Evolutionary conservation across 2,888 invertebrate genomes (phyloP), one percentile per base, ranked within the genome.

Genomic region (Merodon equestris): DNA sequence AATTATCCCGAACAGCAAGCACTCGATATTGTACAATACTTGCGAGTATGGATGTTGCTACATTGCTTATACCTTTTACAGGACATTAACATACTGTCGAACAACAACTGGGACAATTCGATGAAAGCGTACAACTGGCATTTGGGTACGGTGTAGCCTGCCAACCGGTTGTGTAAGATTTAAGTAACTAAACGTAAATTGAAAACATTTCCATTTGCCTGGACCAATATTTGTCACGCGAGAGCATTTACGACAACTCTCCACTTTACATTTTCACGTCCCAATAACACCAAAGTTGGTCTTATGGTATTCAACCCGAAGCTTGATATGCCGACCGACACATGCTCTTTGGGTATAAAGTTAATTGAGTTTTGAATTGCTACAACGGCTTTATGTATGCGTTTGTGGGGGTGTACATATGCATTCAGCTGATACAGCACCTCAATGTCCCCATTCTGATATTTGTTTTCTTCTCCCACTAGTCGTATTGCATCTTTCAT

Each of bases 291-390:
- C 9, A 36, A 9, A 67, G 71, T 53, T 50, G 73, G 73, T 72
- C 66, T 67, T 7, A 27, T 27, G 27, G 2, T 27, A 27, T 2
- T 7, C 7, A 27, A 4, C 2, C 27, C 2, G 2, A 27, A 2
- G 27, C 27, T 27, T 7, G 27, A 27, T 4, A 27, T 27, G 7
- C n/a, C 27, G 68, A 74, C 74, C 68, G 54, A 47, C 45, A 79
- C 79, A 79, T 79, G 74, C 68, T 79, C 63, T 60, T 79, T 74
- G 64, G 79, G 79, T 79, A 79, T 54, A 79, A 79, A 73, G 79
- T 79, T 79, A 79, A 79, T 79, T 79, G 79, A 79, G 79, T 79
- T 79, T 79, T 79, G 79, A 79, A 79, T 74, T 74, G 73, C 79
- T 79, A 2, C 45, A 19, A 61, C 3, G 63, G 67, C 9, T 68